phyloP scores from a whole-genome alignment of 1,140 invertebrate genomes.

The Grapholita molesta region DNA sequence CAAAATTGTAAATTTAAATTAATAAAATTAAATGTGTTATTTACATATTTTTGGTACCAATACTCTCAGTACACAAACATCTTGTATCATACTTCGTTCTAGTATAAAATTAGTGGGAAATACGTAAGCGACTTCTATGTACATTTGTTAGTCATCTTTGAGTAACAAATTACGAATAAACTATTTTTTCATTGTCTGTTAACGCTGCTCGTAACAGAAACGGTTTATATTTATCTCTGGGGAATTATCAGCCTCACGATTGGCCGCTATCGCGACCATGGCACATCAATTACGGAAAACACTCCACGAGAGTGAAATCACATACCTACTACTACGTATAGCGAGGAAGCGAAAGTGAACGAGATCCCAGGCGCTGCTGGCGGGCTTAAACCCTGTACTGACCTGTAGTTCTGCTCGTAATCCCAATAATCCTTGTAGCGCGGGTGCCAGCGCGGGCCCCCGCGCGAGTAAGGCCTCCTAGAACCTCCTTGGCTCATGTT shows the following conservation, averaged over 20 bases:
- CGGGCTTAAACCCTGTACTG: conserved; percentile 4
- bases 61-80: background rate
- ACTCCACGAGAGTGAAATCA: conserved; percentile 4
- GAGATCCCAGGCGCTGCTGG: background rate
- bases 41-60: too few species aligned
- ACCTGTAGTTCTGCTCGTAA: conserved; percentile 72
- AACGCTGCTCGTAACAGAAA: background rate
- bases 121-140: background rate
- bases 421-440: conserved; percentile 74
- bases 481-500: conserved; percentile 70
- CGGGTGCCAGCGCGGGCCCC: conserved; percentile 69
- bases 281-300: background rate
- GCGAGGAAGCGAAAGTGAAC: conserved; percentile 1
- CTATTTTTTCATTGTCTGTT: background rate
- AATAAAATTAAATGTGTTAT: background rate
- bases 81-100: background rate
- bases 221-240: background rate
- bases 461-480: conserved; percentile 65
- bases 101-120: background rate
- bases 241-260: background rate
- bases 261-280: conserved; percentile 5
- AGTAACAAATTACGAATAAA: background rate
- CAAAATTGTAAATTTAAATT: background rate
- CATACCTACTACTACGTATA: conserved; percentile 12
- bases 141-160: background rate